phyloP scores from a whole-genome alignment of 1,140 invertebrate species.

The Trichonephila inaurata region DNA sequence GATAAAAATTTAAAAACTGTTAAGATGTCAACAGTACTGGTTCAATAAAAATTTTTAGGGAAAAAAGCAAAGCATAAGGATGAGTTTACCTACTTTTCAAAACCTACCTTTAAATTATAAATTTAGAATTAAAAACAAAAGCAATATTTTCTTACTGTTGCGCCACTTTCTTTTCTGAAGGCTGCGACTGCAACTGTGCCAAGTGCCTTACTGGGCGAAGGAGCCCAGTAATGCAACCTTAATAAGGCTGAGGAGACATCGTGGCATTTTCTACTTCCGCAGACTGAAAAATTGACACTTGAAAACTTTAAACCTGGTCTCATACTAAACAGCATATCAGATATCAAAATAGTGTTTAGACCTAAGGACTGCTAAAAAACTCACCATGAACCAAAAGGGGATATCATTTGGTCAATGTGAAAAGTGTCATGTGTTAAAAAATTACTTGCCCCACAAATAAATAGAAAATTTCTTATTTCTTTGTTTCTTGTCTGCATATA shows the following conservation, averaged over 20 bases:
- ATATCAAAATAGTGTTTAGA: constrained; percentile 23
- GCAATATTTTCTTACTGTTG: constrained; percentile 71
- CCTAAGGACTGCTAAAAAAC: constrained; percentile 9
- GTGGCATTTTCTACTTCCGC: constrained; percentile 65
- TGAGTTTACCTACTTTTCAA: background rate
- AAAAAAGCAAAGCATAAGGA: background rate
- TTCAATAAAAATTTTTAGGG: too few species aligned
- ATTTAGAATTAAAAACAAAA: constrained; percentile 65
- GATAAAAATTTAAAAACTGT: background rate
- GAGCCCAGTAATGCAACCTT: constrained; percentile 58
- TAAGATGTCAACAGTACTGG: background rate
- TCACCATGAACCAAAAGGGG: background rate
- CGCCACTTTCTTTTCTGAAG: constrained; percentile 41
- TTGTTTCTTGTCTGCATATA: too few species aligned
- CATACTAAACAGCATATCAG: constrained; percentile 54
- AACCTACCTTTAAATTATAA: constrained; percentile 69
- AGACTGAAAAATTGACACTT: constrained; percentile 76
- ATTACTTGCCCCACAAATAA: too few species aligned
- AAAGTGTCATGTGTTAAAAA: too few species aligned
- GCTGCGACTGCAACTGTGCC: constrained; percentile 63
- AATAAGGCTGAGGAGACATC: constrained; percentile 55
- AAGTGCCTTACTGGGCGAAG: constrained; percentile 61
- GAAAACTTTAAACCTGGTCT: constrained; percentile 72
- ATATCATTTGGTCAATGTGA: too few species aligned
- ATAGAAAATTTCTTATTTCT: too few species aligned